Conservation (phyloP, 1,140 invertebrate species). For the Lutraria rhynchaena region DNA sequence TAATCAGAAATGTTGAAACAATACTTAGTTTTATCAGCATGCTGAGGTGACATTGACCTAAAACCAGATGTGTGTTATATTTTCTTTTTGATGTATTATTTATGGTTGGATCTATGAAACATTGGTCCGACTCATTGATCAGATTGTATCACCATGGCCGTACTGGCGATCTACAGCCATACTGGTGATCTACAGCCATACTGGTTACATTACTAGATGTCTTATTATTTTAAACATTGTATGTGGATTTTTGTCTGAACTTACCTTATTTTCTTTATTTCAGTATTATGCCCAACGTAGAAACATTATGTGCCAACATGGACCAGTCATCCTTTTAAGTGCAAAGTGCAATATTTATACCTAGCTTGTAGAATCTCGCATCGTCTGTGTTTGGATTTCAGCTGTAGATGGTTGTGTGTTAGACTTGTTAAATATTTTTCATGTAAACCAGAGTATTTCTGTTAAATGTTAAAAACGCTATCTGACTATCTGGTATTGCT, state of each 20-base stretch:
- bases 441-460: too few relatives aligned
- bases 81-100: background rate
- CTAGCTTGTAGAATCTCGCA: slow-evolving; percentile 19
- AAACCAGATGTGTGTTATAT: too few relatives aligned
- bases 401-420: slow-evolving; percentile 8
- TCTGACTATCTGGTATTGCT: too few relatives aligned
- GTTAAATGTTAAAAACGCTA: too few relatives aligned
- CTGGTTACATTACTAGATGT: background rate
- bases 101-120: background rate
- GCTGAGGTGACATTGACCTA: background rate
- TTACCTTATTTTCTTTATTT: too few relatives aligned
- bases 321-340: slow-evolving; percentile 9
- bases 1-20: background rate
- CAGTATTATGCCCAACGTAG: slow-evolving; percentile 49
- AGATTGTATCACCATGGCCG: background rate
- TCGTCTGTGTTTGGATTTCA: too few relatives aligned
- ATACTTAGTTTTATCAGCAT: background rate
- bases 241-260: too few relatives aligned
- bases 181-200: background rate
- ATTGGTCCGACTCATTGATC: background rate
- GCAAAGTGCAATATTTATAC: slow-evolving; percentile 46
- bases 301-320: slow-evolving; percentile 6
- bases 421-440: background rate
- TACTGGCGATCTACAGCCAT: background rate
- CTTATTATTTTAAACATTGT: background rate